Percentiles rank a stretch among this genome's conserved stretches.
Conservation (phyloP, 2,113 vertebrate genomes). For the Esox niger region DNA sequence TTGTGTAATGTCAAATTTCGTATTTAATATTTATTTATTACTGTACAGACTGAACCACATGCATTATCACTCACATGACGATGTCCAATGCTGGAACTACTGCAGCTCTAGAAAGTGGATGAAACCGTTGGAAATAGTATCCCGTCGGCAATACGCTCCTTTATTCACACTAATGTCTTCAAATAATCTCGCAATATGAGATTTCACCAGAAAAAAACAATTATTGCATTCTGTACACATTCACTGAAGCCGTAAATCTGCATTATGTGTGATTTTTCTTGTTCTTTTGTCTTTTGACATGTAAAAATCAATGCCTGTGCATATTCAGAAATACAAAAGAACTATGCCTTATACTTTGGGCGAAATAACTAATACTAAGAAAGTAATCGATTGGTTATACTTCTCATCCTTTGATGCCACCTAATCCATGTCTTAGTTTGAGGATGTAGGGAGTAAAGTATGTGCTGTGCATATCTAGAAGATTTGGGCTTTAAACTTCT, state of each 20-base stretch:
- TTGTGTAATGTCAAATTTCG: too few relatives aligned
- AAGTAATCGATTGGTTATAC: constrained; percentile 48
- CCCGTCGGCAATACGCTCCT: too few relatives aligned
- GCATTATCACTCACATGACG: too few relatives aligned
- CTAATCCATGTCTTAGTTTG: constrained; percentile 60
- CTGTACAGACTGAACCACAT: too few relatives aligned
- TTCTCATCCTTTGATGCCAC: constrained; percentile 58
- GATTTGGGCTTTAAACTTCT: constrained; percentile 35
- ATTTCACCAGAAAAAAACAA: background rate
- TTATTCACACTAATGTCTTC: too few relatives aligned
- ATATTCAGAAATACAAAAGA: constrained; percentile 20
- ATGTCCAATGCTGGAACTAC: too few relatives aligned
- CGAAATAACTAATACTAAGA: constrained; percentile 37
- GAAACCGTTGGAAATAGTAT: too few relatives aligned
- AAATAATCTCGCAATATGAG: background rate
- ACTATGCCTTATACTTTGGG: constrained; percentile 48
- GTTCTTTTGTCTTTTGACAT: constrained; percentile 6
- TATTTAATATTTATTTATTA: too few relatives aligned
- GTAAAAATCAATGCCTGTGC: constrained; percentile 2
- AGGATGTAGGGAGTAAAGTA: constrained; percentile 55
- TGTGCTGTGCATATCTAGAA: constrained; percentile 58
- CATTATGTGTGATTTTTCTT: background rate
- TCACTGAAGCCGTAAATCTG: background rate
- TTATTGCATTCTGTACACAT: background rate
- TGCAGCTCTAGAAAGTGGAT: too few relatives aligned